Base-by-base conservation (phyloP, 2,888 invertebrate genomes). In the Antheraea assamensis region DNA sequence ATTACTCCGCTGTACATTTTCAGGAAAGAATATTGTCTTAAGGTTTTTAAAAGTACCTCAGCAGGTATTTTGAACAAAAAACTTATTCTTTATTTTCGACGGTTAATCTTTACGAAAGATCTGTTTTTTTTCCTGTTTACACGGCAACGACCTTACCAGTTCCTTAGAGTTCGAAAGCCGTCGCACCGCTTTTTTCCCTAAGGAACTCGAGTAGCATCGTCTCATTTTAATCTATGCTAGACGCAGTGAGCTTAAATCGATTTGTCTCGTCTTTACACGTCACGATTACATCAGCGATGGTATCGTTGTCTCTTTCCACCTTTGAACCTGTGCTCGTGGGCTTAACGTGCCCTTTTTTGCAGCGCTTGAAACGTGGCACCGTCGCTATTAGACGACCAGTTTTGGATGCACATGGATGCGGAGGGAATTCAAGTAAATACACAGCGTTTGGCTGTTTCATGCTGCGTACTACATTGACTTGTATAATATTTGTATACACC, bases 261-360 rank as follows among this genome's bases (percentile, higher is more conserved):
- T 90, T 90, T 87, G 90, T 93, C 92, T 90, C 92, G 88, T 90
- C 88, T 86, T 81, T 87, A 85, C 92, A 84, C 83, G 83, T 83
- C 76, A 80, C 80, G 84, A 87, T 88, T 78, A 83, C 82, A 85
- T 87, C 84, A 79, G 79, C 73, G 80, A 78, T 81, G 79, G 78
- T 87, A 82, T 81, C 77, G 80, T 83, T 77, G 75, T 90, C 90
- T 85, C 91, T 80, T 84, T 81, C 73, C 74, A 79, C 78, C 81
- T 85, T 86, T 78, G 86, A 91, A 91, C 91, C 88, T 87, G 92
- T 88, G 88, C 81, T 81, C 78, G 81, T 79, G 83, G 77, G 88
- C 89, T 91, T 85, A 86, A 85, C 86, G 89, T 87, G 85, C 86
- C 86, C 87, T 91, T 89, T 92, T 90, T 88, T 83, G 86, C 83